Evolutionary conservation across 2,888 invertebrate species (phyloP).

Genomic region (Atrina japonica): DNA sequence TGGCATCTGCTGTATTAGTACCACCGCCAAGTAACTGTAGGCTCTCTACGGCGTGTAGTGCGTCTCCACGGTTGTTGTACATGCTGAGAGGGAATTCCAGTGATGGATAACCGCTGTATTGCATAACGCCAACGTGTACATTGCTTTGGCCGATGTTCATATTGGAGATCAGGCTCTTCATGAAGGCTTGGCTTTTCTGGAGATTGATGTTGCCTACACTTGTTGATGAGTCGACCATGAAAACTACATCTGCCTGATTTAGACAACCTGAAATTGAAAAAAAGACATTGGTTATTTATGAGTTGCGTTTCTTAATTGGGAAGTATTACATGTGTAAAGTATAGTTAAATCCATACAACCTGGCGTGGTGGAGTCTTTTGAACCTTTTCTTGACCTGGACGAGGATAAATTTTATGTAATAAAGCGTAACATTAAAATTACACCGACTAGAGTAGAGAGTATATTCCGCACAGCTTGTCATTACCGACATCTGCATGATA

Average conservation of each 20-base stretch:
- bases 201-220: constrained; percentile 59
- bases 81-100: constrained; percentile 54
- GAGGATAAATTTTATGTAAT: too few species aligned
- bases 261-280: constrained; percentile 53
- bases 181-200: constrained; percentile 57
- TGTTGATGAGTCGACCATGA: constrained; percentile 63
- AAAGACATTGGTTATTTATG: too few species aligned
- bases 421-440: too few species aligned
- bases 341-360: neutral
- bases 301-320: too few species aligned
- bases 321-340: neutral
- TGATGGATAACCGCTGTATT: constrained; percentile 59
- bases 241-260: constrained; percentile 59
- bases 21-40: constrained; percentile 61
- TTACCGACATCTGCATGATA: too few species aligned
- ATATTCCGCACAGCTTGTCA: neutral
- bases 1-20: constrained; percentile 68
- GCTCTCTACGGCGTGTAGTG: constrained; percentile 56
- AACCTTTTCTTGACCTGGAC: too few species aligned
- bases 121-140: constrained; percentile 59
- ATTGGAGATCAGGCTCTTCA: constrained; percentile 57
- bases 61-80: constrained; percentile 55
- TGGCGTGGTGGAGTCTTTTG: too few species aligned
- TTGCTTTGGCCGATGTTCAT: constrained; percentile 52
- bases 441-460: neutral